Percentiles rank a stretch among this genome's conserved stretches.
phyloP scores from a whole-genome alignment of 2,113 vertebrate species.

The Trichomycterus rosablanca region DNA sequence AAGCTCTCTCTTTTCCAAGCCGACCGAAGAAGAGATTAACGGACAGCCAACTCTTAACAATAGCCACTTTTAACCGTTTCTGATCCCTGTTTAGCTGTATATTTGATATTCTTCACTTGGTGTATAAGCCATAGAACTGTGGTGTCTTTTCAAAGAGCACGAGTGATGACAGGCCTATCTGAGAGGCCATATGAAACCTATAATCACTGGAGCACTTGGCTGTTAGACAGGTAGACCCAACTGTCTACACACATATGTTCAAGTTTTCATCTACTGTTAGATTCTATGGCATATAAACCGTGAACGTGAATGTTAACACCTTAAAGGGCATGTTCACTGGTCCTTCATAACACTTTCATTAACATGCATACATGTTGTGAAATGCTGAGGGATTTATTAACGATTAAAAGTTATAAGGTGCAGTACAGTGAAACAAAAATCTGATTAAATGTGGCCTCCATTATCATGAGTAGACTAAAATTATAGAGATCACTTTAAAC shows the following conservation, averaged over 20 bases:
- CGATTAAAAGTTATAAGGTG: too few relatives aligned
- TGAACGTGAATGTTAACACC: too few relatives aligned
- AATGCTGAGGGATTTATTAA: too few relatives aligned
- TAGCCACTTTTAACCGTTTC: slow-evolving; percentile 76
- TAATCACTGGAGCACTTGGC: background rate
- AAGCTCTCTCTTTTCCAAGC: slow-evolving; percentile 27
- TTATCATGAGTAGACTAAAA: too few relatives aligned
- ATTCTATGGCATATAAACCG: too few relatives aligned
- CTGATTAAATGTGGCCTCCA: too few relatives aligned
- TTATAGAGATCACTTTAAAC: too few relatives aligned
- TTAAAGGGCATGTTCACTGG: too few relatives aligned
- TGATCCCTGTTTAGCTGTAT: slow-evolving; percentile 34
- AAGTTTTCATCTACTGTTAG: background rate
- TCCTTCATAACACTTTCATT: too few relatives aligned
- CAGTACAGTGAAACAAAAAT: too few relatives aligned
- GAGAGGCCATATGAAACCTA: background rate
- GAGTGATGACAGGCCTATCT: background rate
- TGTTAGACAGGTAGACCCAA: background rate
- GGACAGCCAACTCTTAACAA: slow-evolving; percentile 74
- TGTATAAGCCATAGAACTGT: background rate
- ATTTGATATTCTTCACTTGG: slow-evolving; percentile 1
- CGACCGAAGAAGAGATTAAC: slow-evolving; percentile 85
- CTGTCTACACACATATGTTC: background rate
- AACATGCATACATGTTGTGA: too few relatives aligned
- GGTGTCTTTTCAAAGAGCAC: background rate